Base-by-base conservation (phyloP, 2,888 invertebrate genomes). In the Saturnia japonica region DNA sequence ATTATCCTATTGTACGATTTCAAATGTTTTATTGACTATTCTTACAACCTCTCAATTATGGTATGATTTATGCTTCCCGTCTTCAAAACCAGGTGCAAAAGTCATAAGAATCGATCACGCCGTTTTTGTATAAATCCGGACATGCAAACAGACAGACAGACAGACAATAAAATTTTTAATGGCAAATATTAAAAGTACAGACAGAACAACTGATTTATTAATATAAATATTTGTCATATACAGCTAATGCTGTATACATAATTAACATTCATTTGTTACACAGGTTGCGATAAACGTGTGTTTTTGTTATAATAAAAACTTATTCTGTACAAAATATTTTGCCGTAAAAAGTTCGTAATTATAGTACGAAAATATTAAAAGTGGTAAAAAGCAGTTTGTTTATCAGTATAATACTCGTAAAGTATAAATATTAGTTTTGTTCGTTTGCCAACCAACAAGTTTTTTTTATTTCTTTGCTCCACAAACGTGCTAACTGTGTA, bases 401-500 rank as follows among this genome's bases (percentile, higher is more conserved):
- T 28, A 60, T 60, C 25, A 12, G 57, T 60, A 28, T 1, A 22
- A 22, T 28, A 28, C 57, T 60, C 57, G 28, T 60, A 60, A 60
- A 14, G 25, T 9, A 28, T 60, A 6, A 28, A 60, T 28, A 60
- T 60, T 60, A 60, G 28, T 60, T 60, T 60, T 60, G 28, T 60
- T 60, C 57, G 25, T 28, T 14, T 60, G 57, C 57, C 57, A 60
- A 60, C 12, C 14, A 28, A 16, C 4, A 25, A n/a, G n/a, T 22
- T 19, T 54, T 60, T 11, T 25, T 60, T 60, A 28, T 60, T 60
- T 14, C 25, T 28, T 60, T 14, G 57, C 28, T 60, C 57, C 57
- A 60, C 57, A 60, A 60, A 60, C 57, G 25, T 60, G 57, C 14
- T 60, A 60, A 60, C 57, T 28, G 25, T 60, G 14, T 19, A 25